A percentile compares a stretch with the other conserved stretches of the same genome.
phyloP scores from a whole-genome alignment of 2,113 vertebrate species.

The Daphoenositta chrysoptera region DNA sequence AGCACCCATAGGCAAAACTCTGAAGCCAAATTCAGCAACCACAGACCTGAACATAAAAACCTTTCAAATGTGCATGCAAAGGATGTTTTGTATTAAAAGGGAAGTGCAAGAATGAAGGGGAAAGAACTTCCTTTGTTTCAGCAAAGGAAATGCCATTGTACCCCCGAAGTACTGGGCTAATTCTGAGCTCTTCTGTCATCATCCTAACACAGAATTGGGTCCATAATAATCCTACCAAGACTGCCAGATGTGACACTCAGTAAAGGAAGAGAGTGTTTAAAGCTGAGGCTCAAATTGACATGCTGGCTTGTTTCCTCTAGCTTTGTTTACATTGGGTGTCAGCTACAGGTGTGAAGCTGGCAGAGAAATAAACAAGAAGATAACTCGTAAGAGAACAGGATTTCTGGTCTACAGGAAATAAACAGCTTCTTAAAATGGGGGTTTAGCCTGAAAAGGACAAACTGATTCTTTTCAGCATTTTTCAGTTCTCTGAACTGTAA shows the following conservation, averaged over 20 bases:
- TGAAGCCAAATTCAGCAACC: neutral
- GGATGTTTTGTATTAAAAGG: constrained; percentile 44
- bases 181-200: neutral
- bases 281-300: neutral
- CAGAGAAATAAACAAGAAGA: neutral
- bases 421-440: neutral
- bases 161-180: neutral
- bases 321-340: neutral
- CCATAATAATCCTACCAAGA: neutral
- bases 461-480: neutral
- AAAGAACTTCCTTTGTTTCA: constrained; percentile 51
- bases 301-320: neutral
- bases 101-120: constrained; percentile 22
- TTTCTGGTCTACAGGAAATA: neutral
- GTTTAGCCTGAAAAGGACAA: neutral
- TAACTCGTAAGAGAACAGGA: neutral
- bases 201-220: neutral
- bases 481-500: neutral
- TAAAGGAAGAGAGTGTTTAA: neutral
- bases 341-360: constrained; percentile 39
- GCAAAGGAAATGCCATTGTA: constrained; percentile 41
- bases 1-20: neutral
- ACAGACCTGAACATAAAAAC: neutral
- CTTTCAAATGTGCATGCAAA: neutral
- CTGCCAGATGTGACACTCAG: neutral